Evolutionary conservation across 2,113 vertebrate species (phyloP), one percentile per base, ranked within the genome.

Genomic region (Ageneiosus marmoratus): DNA sequence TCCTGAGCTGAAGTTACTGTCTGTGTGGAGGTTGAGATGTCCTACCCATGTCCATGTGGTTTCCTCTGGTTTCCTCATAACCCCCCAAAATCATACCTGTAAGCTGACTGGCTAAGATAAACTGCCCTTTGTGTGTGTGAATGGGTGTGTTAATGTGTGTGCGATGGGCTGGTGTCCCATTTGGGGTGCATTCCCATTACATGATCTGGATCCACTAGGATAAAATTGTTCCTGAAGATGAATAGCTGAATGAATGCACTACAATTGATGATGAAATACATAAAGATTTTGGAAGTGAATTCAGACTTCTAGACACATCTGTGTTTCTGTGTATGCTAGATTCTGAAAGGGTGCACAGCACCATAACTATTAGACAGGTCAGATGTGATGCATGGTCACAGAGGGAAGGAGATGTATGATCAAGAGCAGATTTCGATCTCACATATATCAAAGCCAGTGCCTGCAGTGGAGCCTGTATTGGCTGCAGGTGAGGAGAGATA

Each of bases 341-440:
- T 34, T 37, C 22, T 24, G 24, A n/a, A 22, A 22, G 20, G 55
- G 44, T 34, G 29, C 16, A 48, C 50, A 46, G 78, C 29, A 41
- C 46, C 34, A 55, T 20, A 29, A 29, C 24, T 70, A 48, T 74
- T 22, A 55, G n/a, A 72, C 32, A 74, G 46, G 62, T 80, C 77
- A 77, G 60, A 46, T 12, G 63, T 65, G 48, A 87, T 77, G 44
- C 65, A 74, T 84, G 80, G 80, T 32, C 51, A 67, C 74, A 37
- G 41, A 70, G 51, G 7, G 18, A 18, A 41, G 65, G 75, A 79
- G 51, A 62, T 79, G 20, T 27, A 75, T 62, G 62, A 70, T 55
- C 50, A 76, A 73, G 48, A 84, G 34, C 22, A 44, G 69, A 18
- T 20, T 44, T 56, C 22, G 11, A 51, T 34, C 69, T 46, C 20